Base-by-base conservation (phyloP, 2,888 invertebrate genomes). In the Parapristionchus giblindavisi region DNA sequence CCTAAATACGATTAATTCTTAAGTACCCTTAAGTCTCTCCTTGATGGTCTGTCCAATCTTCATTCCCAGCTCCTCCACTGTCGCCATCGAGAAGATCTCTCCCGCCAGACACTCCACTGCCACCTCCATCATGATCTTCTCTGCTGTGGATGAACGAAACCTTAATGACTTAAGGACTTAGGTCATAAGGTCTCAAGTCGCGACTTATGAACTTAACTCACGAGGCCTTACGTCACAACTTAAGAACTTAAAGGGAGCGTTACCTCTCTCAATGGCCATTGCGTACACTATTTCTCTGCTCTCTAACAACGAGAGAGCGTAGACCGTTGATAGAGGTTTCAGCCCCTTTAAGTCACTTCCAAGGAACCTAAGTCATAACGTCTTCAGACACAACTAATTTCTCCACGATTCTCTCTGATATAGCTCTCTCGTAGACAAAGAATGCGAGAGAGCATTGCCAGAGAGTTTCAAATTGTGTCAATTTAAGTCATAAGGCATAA, bases 111-210 rank as follows among this genome's bases (percentile, higher is more conserved):
- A 73, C 11, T 81, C 81, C 1, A n/a, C 68, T 21, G 80, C 56
- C 17, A 78, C 75, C 40, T 81, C 81, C 5, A 77, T 71, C 27
- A 81, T 68, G 24, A 78, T 51, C 24, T 71, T 52, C 8, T 70
- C 43, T 1, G 77, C 75, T 5, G 70, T 68, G 36, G 77, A 76
- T 11, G 79, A 71, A 4, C 79, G 77, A 38, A 81, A 81, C 58
- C 81, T 81, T 48, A 27, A 78, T 54, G 48, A 48, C 21, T 48
- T 11, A 11, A 21, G 14, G 21, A 48, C 11, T 48, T 48, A 11
- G 48, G 48, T 21, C 11, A 48, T 11, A 14, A 21, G n/a, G n/a
- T n/a, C n/a, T n/a, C n/a, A n/a, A n/a, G n/a, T n/a, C n/a, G 14
- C 1, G 43, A 43, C 17, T 27, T 63, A 29, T 24, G 56, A 4